Evolutionary conservation across 2,113 vertebrate species (phyloP).

Genomic region (Crotalus helleri): DNA sequence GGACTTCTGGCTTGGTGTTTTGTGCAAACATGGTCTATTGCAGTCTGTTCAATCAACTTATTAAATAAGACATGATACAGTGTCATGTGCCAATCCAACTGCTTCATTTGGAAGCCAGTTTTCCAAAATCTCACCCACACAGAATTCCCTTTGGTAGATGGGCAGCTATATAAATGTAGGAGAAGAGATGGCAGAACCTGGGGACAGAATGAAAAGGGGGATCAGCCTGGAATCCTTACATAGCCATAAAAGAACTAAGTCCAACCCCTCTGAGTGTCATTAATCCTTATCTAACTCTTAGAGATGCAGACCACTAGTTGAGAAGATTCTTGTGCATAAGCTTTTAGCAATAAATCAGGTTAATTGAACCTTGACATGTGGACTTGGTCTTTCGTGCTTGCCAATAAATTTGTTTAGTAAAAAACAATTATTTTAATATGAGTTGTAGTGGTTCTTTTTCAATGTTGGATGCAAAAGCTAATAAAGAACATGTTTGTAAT

Average conservation of each 20-base stretch:
- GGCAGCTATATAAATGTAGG: background rate
- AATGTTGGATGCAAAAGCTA: background rate
- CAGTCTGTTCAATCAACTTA: background rate
- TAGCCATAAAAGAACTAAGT: background rate
- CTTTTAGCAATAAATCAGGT: background rate
- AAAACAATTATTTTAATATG: background rate
- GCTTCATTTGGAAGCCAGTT: background rate
- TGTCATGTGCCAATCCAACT: background rate
- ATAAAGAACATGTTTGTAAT: background rate
- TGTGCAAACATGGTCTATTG: background rate
- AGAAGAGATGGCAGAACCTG: background rate
- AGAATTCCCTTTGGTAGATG: background rate
- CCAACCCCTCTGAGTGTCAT: background rate
- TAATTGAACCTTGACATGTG: background rate
- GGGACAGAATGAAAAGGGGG: background rate
- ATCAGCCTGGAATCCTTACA: background rate
- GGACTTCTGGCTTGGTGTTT: background rate
- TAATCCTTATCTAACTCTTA: background rate
- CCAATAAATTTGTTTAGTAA: background rate
- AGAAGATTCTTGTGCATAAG: background rate
- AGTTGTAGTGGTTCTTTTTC: background rate
- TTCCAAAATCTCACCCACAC: background rate
- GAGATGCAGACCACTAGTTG: background rate
- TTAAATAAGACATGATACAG: background rate
- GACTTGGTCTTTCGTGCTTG: background rate